A percentile compares a stretch with the other conserved stretches of the same genome.
These are phyloP conservation scores for Hyles euphorbiae DNA, from an alignment of 1,140 invertebrate genomes.

Conservation along the genomic window DNA sequence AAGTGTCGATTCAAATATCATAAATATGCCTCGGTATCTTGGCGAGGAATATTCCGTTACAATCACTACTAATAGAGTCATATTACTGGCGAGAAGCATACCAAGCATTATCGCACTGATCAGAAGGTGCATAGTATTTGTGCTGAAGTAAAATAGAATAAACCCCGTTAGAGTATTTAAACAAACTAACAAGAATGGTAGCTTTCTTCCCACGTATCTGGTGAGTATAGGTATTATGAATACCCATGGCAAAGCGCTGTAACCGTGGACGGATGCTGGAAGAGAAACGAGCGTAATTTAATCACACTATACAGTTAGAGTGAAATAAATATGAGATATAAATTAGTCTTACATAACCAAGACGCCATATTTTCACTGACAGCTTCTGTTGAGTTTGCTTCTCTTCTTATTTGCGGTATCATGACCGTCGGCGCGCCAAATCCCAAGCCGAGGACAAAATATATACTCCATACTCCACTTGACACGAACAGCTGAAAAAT, in stretches of 20 bases:
- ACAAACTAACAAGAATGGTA: conserved; percentile 19
- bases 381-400: conserved; percentile 15
- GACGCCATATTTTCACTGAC: conserved; percentile 21
- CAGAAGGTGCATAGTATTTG: conserved; percentile 19
- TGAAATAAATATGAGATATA: too few species aligned
- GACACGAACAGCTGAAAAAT: conserved; percentile 25
- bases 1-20: conserved; percentile 31
- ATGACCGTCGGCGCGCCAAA: conserved; percentile 25
- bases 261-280: conserved; percentile 28
- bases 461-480: conserved; percentile 14
- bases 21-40: conserved; percentile 33
- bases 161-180: conserved; percentile 20
- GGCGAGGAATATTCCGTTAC: conserved; percentile 35
- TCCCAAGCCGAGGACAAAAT: conserved; percentile 21
- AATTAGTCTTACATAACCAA: conserved; percentile 9
- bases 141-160: conserved; percentile 30
- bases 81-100: conserved; percentile 10
- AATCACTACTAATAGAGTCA: conserved; percentile 23
- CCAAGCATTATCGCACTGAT: conserved; percentile 32
- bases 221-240: conserved; percentile 25
- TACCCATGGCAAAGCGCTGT: conserved; percentile 23
- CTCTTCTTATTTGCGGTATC: conserved; percentile 20
- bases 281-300: conserved; percentile 12
- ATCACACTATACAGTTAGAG: background rate
- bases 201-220: conserved; percentile 26